Percentiles rank a stretch among this genome's conserved stretches.
phyloP scores from a whole-genome alignment of 2,888 invertebrate genomes.

The Aphidius colemani region DNA sequence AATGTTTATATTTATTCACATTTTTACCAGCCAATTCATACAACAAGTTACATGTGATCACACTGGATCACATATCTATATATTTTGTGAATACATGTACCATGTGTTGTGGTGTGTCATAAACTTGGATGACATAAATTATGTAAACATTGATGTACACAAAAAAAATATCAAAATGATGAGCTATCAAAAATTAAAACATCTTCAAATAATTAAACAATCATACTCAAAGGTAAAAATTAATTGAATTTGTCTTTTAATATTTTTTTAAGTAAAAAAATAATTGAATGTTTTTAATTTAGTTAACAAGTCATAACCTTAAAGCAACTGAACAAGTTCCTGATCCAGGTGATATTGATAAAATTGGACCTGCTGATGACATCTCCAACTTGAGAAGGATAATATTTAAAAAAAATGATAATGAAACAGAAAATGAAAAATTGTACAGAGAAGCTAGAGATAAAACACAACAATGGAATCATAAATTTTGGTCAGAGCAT shows the following conservation, averaged over 20 bases:
- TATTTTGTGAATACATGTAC: too few species aligned
- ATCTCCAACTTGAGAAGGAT: constrained; percentile 79
- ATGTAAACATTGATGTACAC: not conserved
- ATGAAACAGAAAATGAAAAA: constrained; percentile 72
- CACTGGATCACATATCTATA: too few species aligned
- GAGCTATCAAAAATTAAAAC: constrained; percentile 29
- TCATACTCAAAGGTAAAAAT: constrained; percentile 27
- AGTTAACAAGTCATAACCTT: constrained; percentile 10
- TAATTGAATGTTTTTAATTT: not conserved
- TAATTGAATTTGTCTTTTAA: not conserved
- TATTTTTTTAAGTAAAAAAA: too few species aligned
- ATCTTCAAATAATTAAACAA: constrained; percentile 17
- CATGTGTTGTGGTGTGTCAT: too few species aligned
- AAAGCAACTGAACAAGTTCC: constrained; percentile 14
- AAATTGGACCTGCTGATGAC: constrained; percentile 81
- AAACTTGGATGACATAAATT: not conserved
- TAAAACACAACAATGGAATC: constrained; percentile 82
- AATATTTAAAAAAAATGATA: constrained; percentile 67
- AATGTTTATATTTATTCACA: too few species aligned
- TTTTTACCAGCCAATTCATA: too few species aligned
- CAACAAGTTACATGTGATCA: too few species aligned
- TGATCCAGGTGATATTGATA: constrained; percentile 58
- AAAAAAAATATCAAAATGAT: constrained; percentile 24
- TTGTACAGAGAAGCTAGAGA: constrained; percentile 68
- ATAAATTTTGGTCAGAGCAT: constrained; percentile 81